Evolutionary conservation across 2,888 invertebrate genomes (phyloP), one percentile per base, ranked within the genome.

Genomic region (Lamellibrachia columna): DNA sequence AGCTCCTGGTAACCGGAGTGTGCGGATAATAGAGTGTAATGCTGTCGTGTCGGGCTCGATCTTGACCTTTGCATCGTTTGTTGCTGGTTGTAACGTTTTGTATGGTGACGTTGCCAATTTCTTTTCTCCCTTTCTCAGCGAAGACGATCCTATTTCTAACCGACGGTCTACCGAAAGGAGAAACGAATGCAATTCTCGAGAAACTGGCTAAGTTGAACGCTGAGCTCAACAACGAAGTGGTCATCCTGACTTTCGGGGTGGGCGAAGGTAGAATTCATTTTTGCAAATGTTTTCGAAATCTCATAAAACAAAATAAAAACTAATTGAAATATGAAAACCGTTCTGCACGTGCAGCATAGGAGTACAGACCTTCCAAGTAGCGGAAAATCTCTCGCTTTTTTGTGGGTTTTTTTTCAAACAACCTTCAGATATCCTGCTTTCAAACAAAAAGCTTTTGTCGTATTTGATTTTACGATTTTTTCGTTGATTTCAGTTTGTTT

Each of bases 71-170:
- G 1, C 75, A 15, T 75, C 75, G 75, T 22, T 6, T 75, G 75
- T n/a, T 22, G 75, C 22, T n/a, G 22, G 22, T 75, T 75, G 15
- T 22, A 6, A 75, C n/a, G 6, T 15, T 75, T 75, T 1, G 55
- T 55, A 9, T 55, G 8, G 55, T 9, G 7, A 55, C 55, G 55
- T 75, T 40, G 40, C 40, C 40, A 40, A 0, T 75, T 22, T 22
- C 15, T 7, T 22, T 15, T 2, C 22, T 15, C 15, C n/a, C 15
- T 91, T 6, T 91, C 28, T 2, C 92, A 92, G 92, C 58, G 9
- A 92, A 92, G 28, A 90, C 75, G 28, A 92, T 92, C 60, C 92
- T 92, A 8, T 92, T 92, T 58, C 90, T 92, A 28, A 92, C 92
- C 8, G 60, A 92, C 52, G 92, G 92, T 8, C 2, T 22, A 11